Evolutionary conservation across 2,888 invertebrate species (phyloP).

Genomic region (Heliothis peltigera): DNA sequence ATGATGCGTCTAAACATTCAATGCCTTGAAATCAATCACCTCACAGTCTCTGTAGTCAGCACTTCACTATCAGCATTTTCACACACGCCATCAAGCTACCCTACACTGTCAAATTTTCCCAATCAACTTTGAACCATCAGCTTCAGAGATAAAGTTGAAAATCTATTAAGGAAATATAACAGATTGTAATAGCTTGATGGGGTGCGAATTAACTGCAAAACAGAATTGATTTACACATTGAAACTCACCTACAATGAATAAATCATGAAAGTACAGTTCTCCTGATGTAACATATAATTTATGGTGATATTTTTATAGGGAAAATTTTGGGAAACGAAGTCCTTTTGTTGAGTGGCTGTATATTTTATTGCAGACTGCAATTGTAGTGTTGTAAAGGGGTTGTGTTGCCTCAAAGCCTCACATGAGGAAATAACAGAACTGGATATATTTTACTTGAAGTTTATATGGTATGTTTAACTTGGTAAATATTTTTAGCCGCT

Average conservation of each 20-base stretch:
- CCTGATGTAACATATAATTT: conserved; percentile 31
- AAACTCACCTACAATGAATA: conserved; percentile 67
- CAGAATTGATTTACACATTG: conserved; percentile 60
- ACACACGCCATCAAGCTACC: too few species aligned
- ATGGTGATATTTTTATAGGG: conserved; percentile 44
- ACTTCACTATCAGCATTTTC: too few species aligned
- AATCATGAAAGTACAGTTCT: conserved; percentile 62
- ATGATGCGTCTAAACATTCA: too few species aligned
- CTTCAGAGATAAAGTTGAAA: too few species aligned
- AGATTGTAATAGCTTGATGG: too few species aligned
- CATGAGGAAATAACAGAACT: neutral
- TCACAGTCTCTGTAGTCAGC: conserved; percentile 24
- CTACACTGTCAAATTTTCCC: too few species aligned
- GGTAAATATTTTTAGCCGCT: neutral
- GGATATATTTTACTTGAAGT: neutral
- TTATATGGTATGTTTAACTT: neutral
- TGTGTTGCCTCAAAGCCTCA: conserved; percentile 2
- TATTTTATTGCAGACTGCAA: conserved; percentile 41
- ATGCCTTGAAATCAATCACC: neutral
- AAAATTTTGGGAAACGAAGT: conserved; percentile 39
- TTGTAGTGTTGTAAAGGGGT: conserved; percentile 17
- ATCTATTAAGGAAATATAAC: too few species aligned
- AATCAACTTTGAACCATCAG: too few species aligned
- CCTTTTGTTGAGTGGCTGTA: conserved; percentile 31
- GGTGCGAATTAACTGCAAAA: conserved; percentile 73